A percentile compares a stretch with the other conserved stretches of the same genome.
Evolutionary conservation across 2,113 vertebrate species (phyloP).

Genomic region (Erinaceus europaeus): DNA sequence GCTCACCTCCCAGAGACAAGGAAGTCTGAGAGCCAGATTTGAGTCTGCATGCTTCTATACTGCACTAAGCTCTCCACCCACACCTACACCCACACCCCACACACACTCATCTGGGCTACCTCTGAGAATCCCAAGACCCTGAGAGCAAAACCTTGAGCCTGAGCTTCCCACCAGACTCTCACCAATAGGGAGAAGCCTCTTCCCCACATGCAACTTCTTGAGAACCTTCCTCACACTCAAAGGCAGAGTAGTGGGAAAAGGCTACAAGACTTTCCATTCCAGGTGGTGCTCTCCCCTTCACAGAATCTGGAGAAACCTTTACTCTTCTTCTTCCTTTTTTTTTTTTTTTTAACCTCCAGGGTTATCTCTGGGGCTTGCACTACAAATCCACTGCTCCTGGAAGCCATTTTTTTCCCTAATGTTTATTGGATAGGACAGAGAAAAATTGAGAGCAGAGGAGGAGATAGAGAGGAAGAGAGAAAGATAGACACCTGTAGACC

Average conservation of each 20-base stretch:
- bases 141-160: neutral
- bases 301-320: neutral
- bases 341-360: no score
- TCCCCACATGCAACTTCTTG: neutral
- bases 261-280: neutral
- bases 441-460: no score
- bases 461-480: no score
- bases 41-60: neutral
- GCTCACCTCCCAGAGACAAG: neutral
- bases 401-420: no score
- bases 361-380: no score
- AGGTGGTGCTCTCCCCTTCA: neutral
- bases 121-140: neutral
- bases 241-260: no score
- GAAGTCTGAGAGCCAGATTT: neutral
- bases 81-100: neutral
- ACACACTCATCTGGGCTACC: neutral
- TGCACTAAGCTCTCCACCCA: neutral
- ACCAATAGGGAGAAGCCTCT: neutral
- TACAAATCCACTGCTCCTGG: no score
- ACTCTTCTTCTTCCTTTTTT: no score
- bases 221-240: neutral
- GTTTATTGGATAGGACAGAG: no score
- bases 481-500: no score
- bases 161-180: neutral